These are phyloP conservation scores for Acanthisitta chloris DNA, from an alignment of 2,113 vertebrate species.

Conservation along the genomic window DNA sequence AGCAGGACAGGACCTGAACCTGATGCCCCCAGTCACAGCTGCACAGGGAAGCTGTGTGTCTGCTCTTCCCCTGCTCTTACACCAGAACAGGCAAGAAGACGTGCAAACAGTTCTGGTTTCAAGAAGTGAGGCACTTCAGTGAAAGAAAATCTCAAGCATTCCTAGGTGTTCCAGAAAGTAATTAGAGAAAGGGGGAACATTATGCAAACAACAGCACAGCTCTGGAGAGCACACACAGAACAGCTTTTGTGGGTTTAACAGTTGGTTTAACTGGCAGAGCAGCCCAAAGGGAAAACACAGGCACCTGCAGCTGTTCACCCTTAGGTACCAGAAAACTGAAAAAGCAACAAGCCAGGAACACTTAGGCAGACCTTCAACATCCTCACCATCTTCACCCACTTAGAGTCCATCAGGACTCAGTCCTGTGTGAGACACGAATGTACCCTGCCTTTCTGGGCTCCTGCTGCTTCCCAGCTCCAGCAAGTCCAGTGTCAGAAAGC, in stretches of 20 bases:
- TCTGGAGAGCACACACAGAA: background rate
- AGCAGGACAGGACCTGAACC: background rate
- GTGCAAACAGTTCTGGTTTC: background rate
- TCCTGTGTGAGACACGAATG: fast-evolving
- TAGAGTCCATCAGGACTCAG: background rate
- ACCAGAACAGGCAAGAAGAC: background rate
- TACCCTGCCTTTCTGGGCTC: background rate
- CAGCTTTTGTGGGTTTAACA: background rate
- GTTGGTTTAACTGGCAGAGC: background rate
- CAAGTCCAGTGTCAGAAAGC: background rate
- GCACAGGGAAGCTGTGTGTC: background rate
- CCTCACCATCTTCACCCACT: background rate
- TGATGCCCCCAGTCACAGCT: background rate
- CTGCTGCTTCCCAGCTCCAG: background rate
- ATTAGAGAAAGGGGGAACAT: background rate
- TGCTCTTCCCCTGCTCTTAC: background rate
- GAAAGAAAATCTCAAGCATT: background rate
- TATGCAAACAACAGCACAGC: background rate
- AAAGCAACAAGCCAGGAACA: background rate
- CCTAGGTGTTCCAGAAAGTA: background rate
- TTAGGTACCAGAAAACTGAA: background rate
- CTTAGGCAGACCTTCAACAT: background rate
- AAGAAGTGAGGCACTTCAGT: background rate
- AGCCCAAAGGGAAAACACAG: background rate
- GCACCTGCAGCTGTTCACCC: background rate